Conservation (phyloP, 1,140 invertebrate species). For the Nautilus pompilius region DNA sequence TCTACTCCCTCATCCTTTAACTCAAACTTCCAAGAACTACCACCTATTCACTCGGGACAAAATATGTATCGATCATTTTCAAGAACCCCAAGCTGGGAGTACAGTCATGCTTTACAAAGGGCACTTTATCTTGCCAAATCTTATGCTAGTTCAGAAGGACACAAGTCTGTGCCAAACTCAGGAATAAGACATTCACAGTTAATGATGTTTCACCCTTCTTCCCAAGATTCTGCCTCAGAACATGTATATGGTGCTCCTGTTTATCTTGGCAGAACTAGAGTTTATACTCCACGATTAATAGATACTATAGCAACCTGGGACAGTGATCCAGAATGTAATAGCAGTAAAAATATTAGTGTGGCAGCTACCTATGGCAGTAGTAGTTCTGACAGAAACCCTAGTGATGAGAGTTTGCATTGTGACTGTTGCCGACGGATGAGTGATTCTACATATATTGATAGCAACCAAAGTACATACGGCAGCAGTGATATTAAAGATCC, state of each 20-base stretch:
- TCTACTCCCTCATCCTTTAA: slow-evolving; percentile 20
- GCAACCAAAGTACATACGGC: slow-evolving; percentile 44
- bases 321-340: slow-evolving; percentile 17
- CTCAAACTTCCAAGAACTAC: slow-evolving; percentile 15
- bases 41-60: neutral
- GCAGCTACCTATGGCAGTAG: slow-evolving; percentile 25
- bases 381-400: slow-evolving; percentile 28
- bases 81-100: neutral
- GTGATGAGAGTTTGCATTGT: slow-evolving; percentile 30
- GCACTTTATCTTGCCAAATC: slow-evolving; percentile 5
- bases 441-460: slow-evolving; percentile 23
- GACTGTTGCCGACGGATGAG: slow-evolving; percentile 14
- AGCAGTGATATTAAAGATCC: slow-evolving; percentile 37
- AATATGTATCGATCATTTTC: too few relatives aligned
- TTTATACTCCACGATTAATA: neutral
- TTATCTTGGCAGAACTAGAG: neutral
- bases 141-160: too few relatives aligned
- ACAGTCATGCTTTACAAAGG: neutral
- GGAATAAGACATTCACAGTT: slow-evolving; percentile 14
- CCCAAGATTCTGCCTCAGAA: neutral
- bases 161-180: slow-evolving; percentile 17
- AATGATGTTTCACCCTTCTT: neutral
- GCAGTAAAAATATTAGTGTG: slow-evolving; percentile 15
- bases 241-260: neutral
- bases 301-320: slow-evolving; percentile 7